Evolutionary conservation across 2,888 invertebrate genomes (phyloP), one percentile per base, ranked within the genome.

Genomic region (Tetanocera ferruginea): DNA sequence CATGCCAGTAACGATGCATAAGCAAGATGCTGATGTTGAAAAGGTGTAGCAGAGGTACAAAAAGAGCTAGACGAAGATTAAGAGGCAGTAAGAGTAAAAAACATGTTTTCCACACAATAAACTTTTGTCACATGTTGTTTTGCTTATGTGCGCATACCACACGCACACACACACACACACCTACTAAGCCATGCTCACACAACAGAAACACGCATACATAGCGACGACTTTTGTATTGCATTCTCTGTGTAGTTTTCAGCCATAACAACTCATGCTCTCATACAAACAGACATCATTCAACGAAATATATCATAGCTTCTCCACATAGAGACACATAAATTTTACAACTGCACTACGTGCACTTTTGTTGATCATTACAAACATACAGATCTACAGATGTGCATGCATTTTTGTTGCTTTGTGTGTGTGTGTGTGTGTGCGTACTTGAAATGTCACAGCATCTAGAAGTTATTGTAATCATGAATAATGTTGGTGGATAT

Each of bases 21-120:
- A n/a, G 67, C 14, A n/a, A 17, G 19, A 34, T 5, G 5, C 5
- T 31, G 1, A 9, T 17, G 5, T 9, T 3, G 67, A 19, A 23
- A 19, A 31, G n/a, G 66, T 37, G 43, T 34, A 67, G 43, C 37
- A 37, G 19, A 67, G n/a, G n/a, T n/a, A n/a, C n/a, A n/a, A n/a
- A n/a, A n/a, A 43, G 19, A 37, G n/a, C 9, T 6, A 43, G 23
- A 37, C 6, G 67, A 55, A 55, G n/a, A 55, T 23, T 23, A n/a
- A 19, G 55, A 55, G 55, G 23, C 19, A 55, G 55, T 23, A 19
- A 55, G 55, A 55, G 55, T 23, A 8, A 19, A 23, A 55, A 19
- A 3, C 67, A 67, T 34, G 67, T 67, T 67, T 66, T 67, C 67
- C 34, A 34, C 67, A 37, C 67, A 67, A 67, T 67, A 67, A 67